Percentiles rank a stretch among this genome's conserved stretches.
phyloP scores from a whole-genome alignment of 1,140 invertebrate genomes.

The Pogonomyrmex californicus region DNA sequence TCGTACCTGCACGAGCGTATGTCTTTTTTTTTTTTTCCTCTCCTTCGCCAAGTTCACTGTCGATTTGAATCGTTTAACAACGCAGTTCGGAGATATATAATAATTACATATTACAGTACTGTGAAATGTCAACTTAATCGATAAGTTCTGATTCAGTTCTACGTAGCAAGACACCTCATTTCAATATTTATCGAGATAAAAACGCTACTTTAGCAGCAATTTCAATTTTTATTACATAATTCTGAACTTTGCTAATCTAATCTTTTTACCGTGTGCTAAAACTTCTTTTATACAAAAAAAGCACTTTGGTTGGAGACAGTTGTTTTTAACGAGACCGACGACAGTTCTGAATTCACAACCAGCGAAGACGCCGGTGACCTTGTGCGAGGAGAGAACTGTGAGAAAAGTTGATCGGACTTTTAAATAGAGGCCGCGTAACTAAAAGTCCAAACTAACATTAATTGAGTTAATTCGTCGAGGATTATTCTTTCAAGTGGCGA shows the following conservation, averaged over 20 bases:
- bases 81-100: slow-evolving; percentile 35
- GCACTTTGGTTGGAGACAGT: background rate
- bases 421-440: slow-evolving; percentile 33
- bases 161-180: background rate
- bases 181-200: background rate
- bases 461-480: slow-evolving; percentile 50
- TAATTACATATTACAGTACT: slow-evolving; percentile 5
- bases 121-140: background rate
- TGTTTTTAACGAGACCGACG: slow-evolving; percentile 36
- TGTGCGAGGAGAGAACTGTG: background rate
- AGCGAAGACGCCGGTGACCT: background rate
- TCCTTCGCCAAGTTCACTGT: background rate
- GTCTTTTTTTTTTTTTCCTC: background rate
- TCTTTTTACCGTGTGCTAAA: slow-evolving; percentile 6
- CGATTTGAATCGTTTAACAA: background rate
- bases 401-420: slow-evolving; percentile 50
- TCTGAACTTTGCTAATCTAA: background rate
- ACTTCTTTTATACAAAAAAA: slow-evolving; percentile 16
- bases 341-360: slow-evolving; percentile 33
- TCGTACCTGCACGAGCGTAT: background rate
- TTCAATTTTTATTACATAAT: background rate
- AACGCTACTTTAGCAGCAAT: background rate
- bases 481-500: slow-evolving; percentile 28
- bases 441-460: slow-evolving; percentile 33
- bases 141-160: background rate